A percentile compares a stretch with the other conserved stretches of the same genome.
Evolutionary conservation across 2,797 vertebrate species (phyloP).

Genomic region (Prunella strophiata): DNA sequence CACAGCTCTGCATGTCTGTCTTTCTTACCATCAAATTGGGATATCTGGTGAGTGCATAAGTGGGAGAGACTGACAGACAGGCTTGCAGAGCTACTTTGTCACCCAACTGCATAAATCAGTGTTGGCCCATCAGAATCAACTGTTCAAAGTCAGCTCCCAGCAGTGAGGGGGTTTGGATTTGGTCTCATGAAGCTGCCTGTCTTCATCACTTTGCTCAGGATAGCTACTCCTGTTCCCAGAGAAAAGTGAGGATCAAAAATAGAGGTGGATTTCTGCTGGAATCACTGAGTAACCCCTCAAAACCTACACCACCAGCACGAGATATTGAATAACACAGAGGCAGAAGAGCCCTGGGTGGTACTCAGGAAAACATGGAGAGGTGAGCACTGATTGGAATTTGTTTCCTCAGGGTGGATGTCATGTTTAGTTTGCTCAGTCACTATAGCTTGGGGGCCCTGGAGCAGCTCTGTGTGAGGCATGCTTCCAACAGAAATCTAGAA

Average conservation of each 20-base stretch:
- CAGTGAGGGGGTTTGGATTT: background rate
- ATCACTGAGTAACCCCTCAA: background rate
- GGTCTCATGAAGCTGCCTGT: background rate
- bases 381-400: background rate
- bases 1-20: background rate
- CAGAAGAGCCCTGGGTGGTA: background rate
- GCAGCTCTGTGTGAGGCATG: background rate
- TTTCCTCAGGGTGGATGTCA: background rate
- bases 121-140: background rate
- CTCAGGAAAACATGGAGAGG: background rate
- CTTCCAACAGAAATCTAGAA: background rate
- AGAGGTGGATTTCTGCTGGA: background rate
- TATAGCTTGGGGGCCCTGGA: fast-evolving
- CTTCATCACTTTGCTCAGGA: background rate
- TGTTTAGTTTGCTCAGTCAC: background rate
- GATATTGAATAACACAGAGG: background rate
- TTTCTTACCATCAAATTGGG: background rate
- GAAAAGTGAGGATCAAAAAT: background rate
- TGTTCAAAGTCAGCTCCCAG: background rate
- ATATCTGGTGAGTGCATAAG: background rate
- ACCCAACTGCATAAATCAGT: background rate
- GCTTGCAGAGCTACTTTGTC: background rate
- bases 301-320: background rate
- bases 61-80: background rate
- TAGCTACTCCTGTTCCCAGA: background rate